Conservation (phyloP, 2,888 invertebrate species). For the Ochropleura leucogaster region DNA sequence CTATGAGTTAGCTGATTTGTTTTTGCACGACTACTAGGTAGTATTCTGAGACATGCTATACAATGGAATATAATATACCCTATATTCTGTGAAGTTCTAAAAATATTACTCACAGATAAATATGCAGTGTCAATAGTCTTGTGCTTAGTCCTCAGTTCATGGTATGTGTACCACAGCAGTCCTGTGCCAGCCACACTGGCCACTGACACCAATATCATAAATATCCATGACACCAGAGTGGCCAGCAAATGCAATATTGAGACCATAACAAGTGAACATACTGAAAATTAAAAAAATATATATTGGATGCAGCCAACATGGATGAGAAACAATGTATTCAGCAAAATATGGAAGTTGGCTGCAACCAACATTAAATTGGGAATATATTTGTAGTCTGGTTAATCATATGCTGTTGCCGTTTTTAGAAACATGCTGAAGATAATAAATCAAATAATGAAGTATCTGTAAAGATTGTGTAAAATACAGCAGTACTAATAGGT, state of each 20-base stretch:
- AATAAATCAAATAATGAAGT: neutral
- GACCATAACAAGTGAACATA: constrained; percentile 95
- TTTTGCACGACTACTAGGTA: too few species aligned
- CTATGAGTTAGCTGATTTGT: too few species aligned
- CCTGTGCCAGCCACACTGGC: constrained; percentile 94
- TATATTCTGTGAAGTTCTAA: neutral
- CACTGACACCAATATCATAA: constrained; percentile 95
- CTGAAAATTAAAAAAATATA: constrained; percentile 90
- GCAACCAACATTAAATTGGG: neutral
- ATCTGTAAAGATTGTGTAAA: constrained; percentile 1
- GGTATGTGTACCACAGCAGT: constrained; percentile 97
- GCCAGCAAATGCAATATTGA: constrained; percentile 96
- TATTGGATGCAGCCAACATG: neutral
- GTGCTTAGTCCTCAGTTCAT: constrained; percentile 92
- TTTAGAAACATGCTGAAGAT: neutral
- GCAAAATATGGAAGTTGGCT: neutral
- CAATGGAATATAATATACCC: too few species aligned
- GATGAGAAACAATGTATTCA: neutral
- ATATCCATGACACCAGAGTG: constrained; percentile 96
- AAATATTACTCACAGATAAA: constrained; percentile 80
- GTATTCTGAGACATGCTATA: too few species aligned
- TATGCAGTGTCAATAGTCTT: constrained; percentile 78
- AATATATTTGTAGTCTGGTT: neutral
- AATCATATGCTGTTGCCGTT: neutral
- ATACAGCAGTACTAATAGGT: constrained; percentile 13